These are phyloP conservation scores for Hippopotamus amphibius DNA, from an alignment of 2,113 vertebrate species.

Conservation along the genomic window DNA sequence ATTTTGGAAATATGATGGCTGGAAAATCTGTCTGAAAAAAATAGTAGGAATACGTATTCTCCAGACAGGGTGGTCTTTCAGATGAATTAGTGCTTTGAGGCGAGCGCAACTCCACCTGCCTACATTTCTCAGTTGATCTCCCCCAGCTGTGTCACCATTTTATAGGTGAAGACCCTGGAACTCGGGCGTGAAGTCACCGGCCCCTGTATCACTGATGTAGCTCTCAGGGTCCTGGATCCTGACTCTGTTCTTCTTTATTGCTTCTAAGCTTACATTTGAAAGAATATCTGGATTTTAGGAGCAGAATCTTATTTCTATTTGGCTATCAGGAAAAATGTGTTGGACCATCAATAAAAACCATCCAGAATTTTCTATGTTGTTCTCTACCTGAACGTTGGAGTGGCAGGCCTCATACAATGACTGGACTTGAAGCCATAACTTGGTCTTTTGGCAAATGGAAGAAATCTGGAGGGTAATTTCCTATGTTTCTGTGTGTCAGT, in stretches of 20 bases:
- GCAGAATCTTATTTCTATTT: slow-evolving; percentile 34
- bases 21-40: slow-evolving; percentile 56
- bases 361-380: not conserved
- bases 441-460: not conserved
- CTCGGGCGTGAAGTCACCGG: not conserved
- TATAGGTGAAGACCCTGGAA: not conserved
- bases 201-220: rapidly evolving
- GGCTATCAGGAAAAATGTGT: not conserved
- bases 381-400: not conserved
- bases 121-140: rapidly evolving
- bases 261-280: not conserved
- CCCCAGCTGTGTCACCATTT: rapidly evolving
- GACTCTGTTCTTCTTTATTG: not conserved
- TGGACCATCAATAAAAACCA: not conserved
- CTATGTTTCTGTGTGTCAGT: not conserved
- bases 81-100: not conserved
- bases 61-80: not conserved
- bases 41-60: slow-evolving; percentile 11
- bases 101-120: not conserved
- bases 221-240: not conserved
- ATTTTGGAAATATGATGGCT: slow-evolving; percentile 66
- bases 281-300: not conserved
- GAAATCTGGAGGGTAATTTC: not conserved
- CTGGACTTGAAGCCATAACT: not conserved
- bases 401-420: not conserved